Percentiles rank a stretch among this genome's conserved stretches.
phyloP scores from a whole-genome alignment of 2,113 vertebrate species.

The Petrocephalus zakoni region DNA sequence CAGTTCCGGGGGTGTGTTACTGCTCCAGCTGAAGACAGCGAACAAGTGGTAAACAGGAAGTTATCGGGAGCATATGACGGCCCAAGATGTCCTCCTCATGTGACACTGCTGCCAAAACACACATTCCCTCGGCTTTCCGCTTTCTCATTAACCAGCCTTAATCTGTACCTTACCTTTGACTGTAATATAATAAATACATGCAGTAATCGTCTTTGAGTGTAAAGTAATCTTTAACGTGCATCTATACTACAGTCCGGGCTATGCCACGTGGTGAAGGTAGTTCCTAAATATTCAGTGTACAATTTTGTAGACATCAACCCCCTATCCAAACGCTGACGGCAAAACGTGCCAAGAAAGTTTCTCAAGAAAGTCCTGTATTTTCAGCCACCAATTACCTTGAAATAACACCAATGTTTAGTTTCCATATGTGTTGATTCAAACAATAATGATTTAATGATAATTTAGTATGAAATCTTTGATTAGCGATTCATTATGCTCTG shows the following conservation, averaged over 20 bases:
- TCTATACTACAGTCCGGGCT: not conserved
- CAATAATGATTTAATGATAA: not conserved
- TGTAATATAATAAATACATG: not conserved
- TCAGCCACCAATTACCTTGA: not conserved
- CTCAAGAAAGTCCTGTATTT: not conserved
- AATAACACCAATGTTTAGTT: not conserved
- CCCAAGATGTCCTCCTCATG: constrained; percentile 29
- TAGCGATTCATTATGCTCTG: not conserved
- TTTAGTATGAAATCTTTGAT: not conserved
- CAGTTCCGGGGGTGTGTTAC: constrained; percentile 17
- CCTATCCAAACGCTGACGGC: not conserved
- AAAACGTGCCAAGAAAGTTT: not conserved
- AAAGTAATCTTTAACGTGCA: not conserved
- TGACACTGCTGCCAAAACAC: constrained; percentile 16
- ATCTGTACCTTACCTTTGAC: not conserved
- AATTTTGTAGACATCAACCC: not conserved
- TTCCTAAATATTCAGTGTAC: not conserved
- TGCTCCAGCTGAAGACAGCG: constrained; percentile 35
- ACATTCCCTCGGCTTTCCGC: not conserved
- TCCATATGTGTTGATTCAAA: not conserved
- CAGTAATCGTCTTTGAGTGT: not conserved
- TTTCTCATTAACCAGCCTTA: not conserved
- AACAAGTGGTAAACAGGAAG: constrained; percentile 67
- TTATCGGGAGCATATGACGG: constrained; percentile 47
- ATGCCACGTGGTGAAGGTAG: not conserved